Evolutionary conservation across 1,140 invertebrate genomes (phyloP), one percentile per base, ranked within the genome.

Genomic region (Neodiprion virginianus): DNA sequence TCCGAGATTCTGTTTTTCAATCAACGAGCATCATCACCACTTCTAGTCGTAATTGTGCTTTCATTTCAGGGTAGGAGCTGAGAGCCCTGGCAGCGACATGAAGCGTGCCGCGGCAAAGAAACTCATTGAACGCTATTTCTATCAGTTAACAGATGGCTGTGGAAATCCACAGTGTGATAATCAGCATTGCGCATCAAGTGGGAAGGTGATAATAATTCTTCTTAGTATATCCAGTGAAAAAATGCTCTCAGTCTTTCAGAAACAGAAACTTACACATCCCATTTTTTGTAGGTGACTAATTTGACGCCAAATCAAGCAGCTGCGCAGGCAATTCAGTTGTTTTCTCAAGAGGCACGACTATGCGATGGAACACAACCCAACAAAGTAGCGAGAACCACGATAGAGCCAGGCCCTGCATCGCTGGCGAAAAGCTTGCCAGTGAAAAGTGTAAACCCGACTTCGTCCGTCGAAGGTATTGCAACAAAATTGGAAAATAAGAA

Each of bases 41-140:
- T 65, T 49, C 21, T 61, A 72, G 8, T 67, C 21, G 17, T 71
- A 8, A 10, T 66, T 50, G 7, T 53, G 53, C 5, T 40, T 40
- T 40, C 28, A 53, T 74, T 48, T 48, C 73, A 88, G 87, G 87
- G 87, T 87, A 85, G 85, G 81, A 80, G 82, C 86, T 72, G 86
- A 87, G 70, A 89, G 84, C 83, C 86, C 89, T 86, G 88, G 89
- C 81, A 92, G 92, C 89, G 93, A 93, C 82, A 95, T 96, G 95
- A 97, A 97, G 90, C 91, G 96, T 80, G 93, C 94, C 77, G 94
- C 95, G 77, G 96, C 95, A 28, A 95, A 93, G 85, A 94, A 96
- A 87, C 89, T 97, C 67, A 97, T 98, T 76, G 95, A 97, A 86
- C 92, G 94, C 79, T 98, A 97, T 88, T 98, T 97, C 86, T 96